Evolutionary conservation across 2,113 vertebrate genomes (phyloP), one percentile per base, ranked within the genome.

Genomic region (Condylura cristata): DNA sequence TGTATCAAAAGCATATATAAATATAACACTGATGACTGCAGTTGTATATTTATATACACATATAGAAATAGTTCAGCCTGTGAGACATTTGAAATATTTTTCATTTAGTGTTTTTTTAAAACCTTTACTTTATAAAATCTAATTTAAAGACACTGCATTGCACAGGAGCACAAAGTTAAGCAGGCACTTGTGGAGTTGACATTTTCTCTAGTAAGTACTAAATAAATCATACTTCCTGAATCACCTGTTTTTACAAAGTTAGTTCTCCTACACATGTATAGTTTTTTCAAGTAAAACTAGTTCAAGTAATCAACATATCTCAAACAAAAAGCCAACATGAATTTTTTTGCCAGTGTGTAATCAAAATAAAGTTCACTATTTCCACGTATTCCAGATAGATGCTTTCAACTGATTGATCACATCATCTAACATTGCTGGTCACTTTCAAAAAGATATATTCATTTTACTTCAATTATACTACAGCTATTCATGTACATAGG

Each of bases 331-430:
- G 28, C 51, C 32, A 63, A 0, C 3, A 10, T 24, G 10, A 75
- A 32, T 53, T 83, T 53, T 83, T 89, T 83, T 76, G 78, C 28
- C 37, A 82, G 41, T 28, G 79, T 0, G 0, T 76, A 65, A 37
- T 60, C n/a, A 83, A 92, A 92, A 76, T 92, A 83, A 90, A 94
- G 14, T 63, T 76, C 30, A 93, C 5, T 41, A 71, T 81, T 66
- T 68, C 28, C 72, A 41, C 56, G 2, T 78, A 58, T 41, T 85
- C 20, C 89, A 87, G 7, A 71, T 8, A 89, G 78, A 68, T 53
- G 44, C 16, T 56, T 84, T 80, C 26, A 89, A 82, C 63, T 41
- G n/a, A 17, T 39, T 94, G 68, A 56, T 61, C 13, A 4, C 16
- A 72, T 44, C 30, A 86, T 41, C 44, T 37, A 61, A 88, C 18